Conservation (phyloP, 2,888 invertebrate species). For the Syritta pipiens region DNA sequence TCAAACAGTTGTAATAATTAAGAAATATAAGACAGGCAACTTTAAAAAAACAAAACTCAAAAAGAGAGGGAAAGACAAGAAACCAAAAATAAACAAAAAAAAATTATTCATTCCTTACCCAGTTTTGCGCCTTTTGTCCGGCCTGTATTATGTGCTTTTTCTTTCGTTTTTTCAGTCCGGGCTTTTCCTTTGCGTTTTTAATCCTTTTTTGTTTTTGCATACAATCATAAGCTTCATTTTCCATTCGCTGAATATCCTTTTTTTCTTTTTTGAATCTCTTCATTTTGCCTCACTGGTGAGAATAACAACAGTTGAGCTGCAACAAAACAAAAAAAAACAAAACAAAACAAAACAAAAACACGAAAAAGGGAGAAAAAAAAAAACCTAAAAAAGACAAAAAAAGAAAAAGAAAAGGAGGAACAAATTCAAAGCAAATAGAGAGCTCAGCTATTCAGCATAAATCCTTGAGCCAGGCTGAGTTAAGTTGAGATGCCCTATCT, state of each 20-base stretch:
- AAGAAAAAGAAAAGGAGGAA: slow-evolving; percentile 18
- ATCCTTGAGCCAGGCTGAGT: slow-evolving; percentile 64
- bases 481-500: slow-evolving; percentile 56
- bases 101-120: slow-evolving; percentile 44
- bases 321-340: slow-evolving; percentile 9
- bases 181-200: slow-evolving; percentile 14
- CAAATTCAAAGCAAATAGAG: slow-evolving; percentile 59
- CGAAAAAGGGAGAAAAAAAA: slow-evolving; percentile 3
- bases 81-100: slow-evolving; percentile 16
- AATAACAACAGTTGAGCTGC: slow-evolving; percentile 57
- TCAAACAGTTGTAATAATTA: slow-evolving; percentile 14
- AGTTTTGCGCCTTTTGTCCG: slow-evolving; percentile 49
- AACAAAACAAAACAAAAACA: too few relatives aligned
- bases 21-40: slow-evolving; percentile 19
- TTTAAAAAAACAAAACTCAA: neutral
- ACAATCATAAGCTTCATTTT: slow-evolving; percentile 60
- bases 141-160: slow-evolving; percentile 28
- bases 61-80: neutral
- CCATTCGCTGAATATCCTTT: slow-evolving; percentile 52
- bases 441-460: slow-evolving; percentile 66
- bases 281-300: slow-evolving; percentile 46
- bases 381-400: slow-evolving; percentile 6
- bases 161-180: slow-evolving; percentile 16
- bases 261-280: slow-evolving; percentile 25
- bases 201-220: slow-evolving; percentile 15